These are phyloP conservation scores for Sialis lutaria DNA, from an alignment of 2,888 invertebrate species.

Conservation along the genomic window DNA sequence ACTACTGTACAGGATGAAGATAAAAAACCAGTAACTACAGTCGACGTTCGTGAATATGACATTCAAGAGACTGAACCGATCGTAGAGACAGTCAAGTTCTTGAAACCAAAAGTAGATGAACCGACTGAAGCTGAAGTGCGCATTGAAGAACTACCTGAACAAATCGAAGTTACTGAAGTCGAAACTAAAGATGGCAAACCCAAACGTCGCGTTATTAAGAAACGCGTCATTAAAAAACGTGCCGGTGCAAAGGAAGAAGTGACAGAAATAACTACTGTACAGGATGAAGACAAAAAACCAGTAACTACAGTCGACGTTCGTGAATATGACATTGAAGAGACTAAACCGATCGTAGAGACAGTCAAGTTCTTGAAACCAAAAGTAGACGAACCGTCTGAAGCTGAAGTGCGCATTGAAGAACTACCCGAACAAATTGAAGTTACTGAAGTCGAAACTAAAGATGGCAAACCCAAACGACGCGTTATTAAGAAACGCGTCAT, in stretches of 20 bases:
- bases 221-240: conserved; percentile 18
- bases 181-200: conserved; percentile 17
- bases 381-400: conserved; percentile 10
- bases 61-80: conserved; percentile 9
- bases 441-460: conserved; percentile 16
- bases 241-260: conserved; percentile 25
- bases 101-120: conserved; percentile 11
- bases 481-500: conserved; percentile 26
- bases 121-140: conserved; percentile 11
- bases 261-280: conserved; percentile 23
- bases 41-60: conserved; percentile 18
- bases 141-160: conserved; percentile 13
- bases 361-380: conserved; percentile 10
- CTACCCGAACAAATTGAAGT: conserved; percentile 12
- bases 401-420: conserved; percentile 11
- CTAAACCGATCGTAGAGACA: conserved; percentile 7
- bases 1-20: conserved; percentile 21
- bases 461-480: conserved; percentile 22
- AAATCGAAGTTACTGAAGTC: conserved; percentile 13
- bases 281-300: conserved; percentile 25
- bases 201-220: conserved; percentile 16
- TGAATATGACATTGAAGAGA: conserved; percentile 10
- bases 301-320: conserved; percentile 24
- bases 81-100: conserved; percentile 11
- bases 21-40: conserved; percentile 25